A percentile compares a stretch with the other conserved stretches of the same genome.
Conservation (phyloP, 2,888 invertebrate species). For the Nycteola revayana region DNA sequence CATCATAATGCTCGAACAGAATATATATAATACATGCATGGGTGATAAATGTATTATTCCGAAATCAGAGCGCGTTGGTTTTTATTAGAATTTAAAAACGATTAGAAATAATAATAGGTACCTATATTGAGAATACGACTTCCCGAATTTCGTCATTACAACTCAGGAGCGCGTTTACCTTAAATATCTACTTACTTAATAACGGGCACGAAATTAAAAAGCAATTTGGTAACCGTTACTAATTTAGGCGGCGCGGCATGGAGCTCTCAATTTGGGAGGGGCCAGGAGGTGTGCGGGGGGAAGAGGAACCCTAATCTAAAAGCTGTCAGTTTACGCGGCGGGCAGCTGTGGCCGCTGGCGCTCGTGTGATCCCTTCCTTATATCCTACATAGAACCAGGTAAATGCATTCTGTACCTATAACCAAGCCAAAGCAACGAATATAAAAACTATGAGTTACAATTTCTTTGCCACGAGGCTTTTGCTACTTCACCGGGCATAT, state of each 20-base stretch:
- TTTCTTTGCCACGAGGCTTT: no score
- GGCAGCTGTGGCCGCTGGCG: slow-evolving; percentile 61
- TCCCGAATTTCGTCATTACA: slow-evolving; percentile 21
- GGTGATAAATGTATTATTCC: no score
- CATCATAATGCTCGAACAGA: slow-evolving; percentile 29
- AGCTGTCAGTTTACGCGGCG: slow-evolving; percentile 72
- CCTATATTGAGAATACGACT: no score
- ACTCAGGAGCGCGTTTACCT: slow-evolving; percentile 28
- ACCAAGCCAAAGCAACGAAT: no score
- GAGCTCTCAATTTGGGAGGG: slow-evolving; percentile 73
- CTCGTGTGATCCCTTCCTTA: slow-evolving; percentile 56
- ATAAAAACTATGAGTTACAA: no score
- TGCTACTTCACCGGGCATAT: no score
- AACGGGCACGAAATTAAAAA: slow-evolving; percentile 76
- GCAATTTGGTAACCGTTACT: slow-evolving; percentile 80
- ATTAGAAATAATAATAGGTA: no score
- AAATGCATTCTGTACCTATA: no score
- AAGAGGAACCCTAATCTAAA: slow-evolving; percentile 71
- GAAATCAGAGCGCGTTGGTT: no score
- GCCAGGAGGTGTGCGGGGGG: slow-evolving; percentile 41
- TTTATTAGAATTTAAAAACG: no score
- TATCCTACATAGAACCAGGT: slow-evolving; percentile 37
- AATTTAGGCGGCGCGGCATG: slow-evolving; percentile 70
- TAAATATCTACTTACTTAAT: slow-evolving; percentile 62
- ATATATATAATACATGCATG: no score